Conservation (phyloP, 2,797 vertebrate genomes). For the Tolypeutes matacus region DNA sequence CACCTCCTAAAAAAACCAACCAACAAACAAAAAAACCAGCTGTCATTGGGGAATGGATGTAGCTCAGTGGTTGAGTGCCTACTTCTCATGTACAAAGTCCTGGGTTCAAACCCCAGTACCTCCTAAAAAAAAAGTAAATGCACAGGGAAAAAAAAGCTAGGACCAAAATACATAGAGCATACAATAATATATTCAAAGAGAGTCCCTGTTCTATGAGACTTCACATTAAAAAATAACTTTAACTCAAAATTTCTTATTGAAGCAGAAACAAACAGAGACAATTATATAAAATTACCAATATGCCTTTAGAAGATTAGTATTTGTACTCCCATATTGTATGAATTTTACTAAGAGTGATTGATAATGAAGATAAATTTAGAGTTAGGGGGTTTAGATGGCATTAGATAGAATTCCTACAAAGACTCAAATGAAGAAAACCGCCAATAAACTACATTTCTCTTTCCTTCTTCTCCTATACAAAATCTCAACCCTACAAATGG, state of each 20-base stretch:
- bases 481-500: neutral
- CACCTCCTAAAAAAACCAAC: too few species aligned
- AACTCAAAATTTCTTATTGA: neutral
- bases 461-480: neutral
- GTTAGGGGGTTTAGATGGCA: neutral
- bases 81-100: too few species aligned
- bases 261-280: conserved; percentile 15
- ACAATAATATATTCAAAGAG: neutral
- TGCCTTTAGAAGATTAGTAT: neutral
- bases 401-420: conserved; percentile 36
- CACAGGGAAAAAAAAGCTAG: neutral
- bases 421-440: neutral
- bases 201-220: neutral
- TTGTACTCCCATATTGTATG: neutral
- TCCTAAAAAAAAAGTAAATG: too few species aligned
- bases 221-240: neutral
- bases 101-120: too few species aligned
- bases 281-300: neutral
- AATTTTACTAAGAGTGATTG: conserved; percentile 3
- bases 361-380: conserved; percentile 11
- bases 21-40: too few species aligned
- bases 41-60: too few species aligned
- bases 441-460: neutral
- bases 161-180: neutral
- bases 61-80: too few species aligned